A percentile compares a stretch with the other conserved stretches of the same genome.
phyloP scores from a whole-genome alignment of 2,113 vertebrate species.

The Hystrix cristata region DNA sequence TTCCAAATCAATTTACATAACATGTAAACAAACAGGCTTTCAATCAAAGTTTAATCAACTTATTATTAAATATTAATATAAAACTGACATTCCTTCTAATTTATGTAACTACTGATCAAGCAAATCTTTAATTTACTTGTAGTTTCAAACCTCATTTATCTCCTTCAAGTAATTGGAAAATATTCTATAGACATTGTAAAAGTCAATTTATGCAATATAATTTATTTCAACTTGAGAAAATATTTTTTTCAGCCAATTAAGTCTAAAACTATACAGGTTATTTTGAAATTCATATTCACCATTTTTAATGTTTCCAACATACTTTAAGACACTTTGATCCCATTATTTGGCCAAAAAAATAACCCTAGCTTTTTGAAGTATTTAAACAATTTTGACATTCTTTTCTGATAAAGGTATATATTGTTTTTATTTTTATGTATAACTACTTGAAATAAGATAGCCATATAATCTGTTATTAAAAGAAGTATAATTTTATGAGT shows the following conservation, averaged over 20 bases:
- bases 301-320: constrained; percentile 43
- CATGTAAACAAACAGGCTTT: constrained; percentile 79
- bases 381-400: constrained; percentile 18
- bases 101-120: constrained; percentile 75
- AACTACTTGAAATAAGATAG: background rate
- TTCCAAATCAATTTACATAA: constrained; percentile 78
- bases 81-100: constrained; percentile 75
- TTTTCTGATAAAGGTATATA: constrained; percentile 15
- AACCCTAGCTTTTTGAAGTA: background rate
- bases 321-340: constrained; percentile 13
- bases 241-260: constrained; percentile 60
- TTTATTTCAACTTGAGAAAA: constrained; percentile 58
- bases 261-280: constrained; percentile 32
- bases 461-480: background rate
- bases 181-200: constrained; percentile 58
- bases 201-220: constrained; percentile 53
- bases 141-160: constrained; percentile 71
- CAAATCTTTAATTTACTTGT: constrained; percentile 75
- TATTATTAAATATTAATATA: constrained; percentile 83
- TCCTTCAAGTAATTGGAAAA: constrained; percentile 66
- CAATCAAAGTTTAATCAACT: constrained; percentile 82
- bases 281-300: constrained; percentile 13
- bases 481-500: constrained; percentile 31
- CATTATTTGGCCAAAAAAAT: background rate
- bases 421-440: constrained; percentile 23